These are phyloP conservation scores for Leptobrachium leishanense DNA, from an alignment of 2,113 vertebrate genomes.

Conservation along the genomic window DNA sequence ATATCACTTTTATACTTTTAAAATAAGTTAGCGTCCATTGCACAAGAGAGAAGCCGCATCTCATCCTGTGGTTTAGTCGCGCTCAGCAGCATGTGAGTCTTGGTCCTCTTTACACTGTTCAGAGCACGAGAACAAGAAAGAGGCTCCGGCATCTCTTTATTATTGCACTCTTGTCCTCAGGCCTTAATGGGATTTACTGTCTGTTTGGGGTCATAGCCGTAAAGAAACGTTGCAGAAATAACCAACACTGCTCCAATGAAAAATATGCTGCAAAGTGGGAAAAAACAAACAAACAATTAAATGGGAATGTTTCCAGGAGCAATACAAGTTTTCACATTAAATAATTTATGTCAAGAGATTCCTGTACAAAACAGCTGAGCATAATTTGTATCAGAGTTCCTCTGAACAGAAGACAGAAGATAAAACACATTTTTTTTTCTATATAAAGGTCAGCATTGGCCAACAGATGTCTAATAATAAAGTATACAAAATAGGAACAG, in stretches of 20 bases:
- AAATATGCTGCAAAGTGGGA: constrained; percentile 76
- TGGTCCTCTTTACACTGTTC: neutral
- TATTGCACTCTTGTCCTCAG: constrained; percentile 53
- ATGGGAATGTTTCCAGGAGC: neutral
- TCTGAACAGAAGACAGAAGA: too few relatives aligned
- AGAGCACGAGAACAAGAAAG: neutral
- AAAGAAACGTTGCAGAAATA: constrained; percentile 92
- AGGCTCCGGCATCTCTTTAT: neutral
- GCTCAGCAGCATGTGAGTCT: constrained; percentile 26
- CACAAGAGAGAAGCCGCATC: constrained; percentile 12
- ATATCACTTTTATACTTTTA: constrained; percentile 8
- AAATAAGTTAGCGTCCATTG: constrained; percentile 23
- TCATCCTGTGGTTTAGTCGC: neutral
- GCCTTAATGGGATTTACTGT: constrained; percentile 84
- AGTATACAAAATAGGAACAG: too few relatives aligned
- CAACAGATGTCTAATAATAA: too few relatives aligned
- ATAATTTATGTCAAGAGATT: too few relatives aligned
- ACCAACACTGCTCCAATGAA: constrained; percentile 89
- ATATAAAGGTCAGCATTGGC: too few relatives aligned
- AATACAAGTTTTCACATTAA: too few relatives aligned
- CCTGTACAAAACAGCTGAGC: too few relatives aligned
- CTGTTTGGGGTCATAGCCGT: constrained; percentile 88
- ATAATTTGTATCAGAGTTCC: too few relatives aligned
- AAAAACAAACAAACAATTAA: constrained; percentile 10
- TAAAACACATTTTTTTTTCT: too few relatives aligned